Conservation (phyloP, 2,888 invertebrate genomes). For the Copidosoma aretas region DNA sequence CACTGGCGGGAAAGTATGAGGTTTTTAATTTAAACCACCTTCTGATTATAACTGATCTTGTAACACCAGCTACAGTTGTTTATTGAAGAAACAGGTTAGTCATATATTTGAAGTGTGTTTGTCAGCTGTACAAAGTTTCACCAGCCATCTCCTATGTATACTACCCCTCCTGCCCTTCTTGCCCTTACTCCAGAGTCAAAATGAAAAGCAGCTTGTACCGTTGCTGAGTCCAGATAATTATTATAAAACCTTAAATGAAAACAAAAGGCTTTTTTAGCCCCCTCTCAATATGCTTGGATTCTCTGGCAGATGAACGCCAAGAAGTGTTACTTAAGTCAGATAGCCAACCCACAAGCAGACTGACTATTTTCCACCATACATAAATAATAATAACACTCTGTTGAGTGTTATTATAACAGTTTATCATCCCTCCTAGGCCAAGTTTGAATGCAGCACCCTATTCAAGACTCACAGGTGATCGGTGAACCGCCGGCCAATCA, state of each 20-base stretch:
- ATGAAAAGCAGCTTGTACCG: constrained; percentile 48
- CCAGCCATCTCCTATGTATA: too few species aligned
- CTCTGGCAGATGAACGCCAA: constrained; percentile 43
- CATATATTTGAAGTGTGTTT: too few species aligned
- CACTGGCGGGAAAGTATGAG: too few species aligned
- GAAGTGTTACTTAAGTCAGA: constrained; percentile 37
- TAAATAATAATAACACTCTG: constrained; percentile 49
- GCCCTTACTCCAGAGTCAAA: too few species aligned
- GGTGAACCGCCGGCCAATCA: constrained; percentile 43
- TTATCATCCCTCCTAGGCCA: constrained; percentile 42
- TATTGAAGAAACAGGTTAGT: too few species aligned
- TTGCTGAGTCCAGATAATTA: constrained; percentile 52
- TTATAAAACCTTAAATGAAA: constrained; percentile 57
- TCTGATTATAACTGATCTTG: too few species aligned
- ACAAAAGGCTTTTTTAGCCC: constrained; percentile 46
- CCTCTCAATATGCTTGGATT: constrained; percentile 47
- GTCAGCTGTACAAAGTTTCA: too few species aligned
- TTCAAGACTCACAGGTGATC: constrained; percentile 40
- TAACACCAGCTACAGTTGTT: too few species aligned
- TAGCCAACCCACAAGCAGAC: constrained; percentile 50
- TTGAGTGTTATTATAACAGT: too few species aligned
- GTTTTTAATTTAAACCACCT: too few species aligned
- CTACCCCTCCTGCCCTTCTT: too few species aligned
- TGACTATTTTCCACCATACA: constrained; percentile 50
- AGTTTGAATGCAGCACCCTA: constrained; percentile 42